Evolutionary conservation across 2,113 vertebrate genomes (phyloP).

Genomic region (Eptatretus burgeri): DNA sequence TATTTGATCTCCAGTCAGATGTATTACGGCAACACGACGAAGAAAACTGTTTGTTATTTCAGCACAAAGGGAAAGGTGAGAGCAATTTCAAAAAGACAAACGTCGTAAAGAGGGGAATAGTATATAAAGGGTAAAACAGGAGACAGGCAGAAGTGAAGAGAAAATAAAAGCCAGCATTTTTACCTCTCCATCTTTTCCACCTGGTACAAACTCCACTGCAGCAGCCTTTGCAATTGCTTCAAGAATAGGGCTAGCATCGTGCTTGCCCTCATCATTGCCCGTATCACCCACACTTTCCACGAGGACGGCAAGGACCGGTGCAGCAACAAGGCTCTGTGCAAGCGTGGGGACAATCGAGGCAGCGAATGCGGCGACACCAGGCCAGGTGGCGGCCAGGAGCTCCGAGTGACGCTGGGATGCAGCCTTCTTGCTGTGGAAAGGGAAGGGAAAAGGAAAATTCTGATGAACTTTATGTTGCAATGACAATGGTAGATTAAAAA

Average conservation of each 20-base stretch:
- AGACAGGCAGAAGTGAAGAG: too few species aligned
- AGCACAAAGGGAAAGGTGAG: too few species aligned
- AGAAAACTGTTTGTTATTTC: too few species aligned
- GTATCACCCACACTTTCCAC: slow-evolving; percentile 25
- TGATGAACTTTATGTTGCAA: neutral
- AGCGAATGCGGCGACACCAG: too few species aligned
- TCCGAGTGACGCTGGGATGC: slow-evolving; percentile 24
- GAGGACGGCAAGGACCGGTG: slow-evolving; percentile 33
- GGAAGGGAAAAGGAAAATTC: neutral
- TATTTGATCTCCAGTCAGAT: too few species aligned
- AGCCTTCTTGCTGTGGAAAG: slow-evolving; percentile 46
- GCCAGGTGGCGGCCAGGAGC: slow-evolving; percentile 45
- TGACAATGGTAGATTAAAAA: neutral
- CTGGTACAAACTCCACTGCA: slow-evolving; percentile 30
- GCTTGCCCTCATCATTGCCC: slow-evolving; percentile 28
- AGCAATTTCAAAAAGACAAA: too few species aligned
- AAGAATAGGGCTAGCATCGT: slow-evolving; percentile 38
- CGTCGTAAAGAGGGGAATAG: too few species aligned
- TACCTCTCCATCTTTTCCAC: slow-evolving; percentile 38
- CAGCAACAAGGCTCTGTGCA: neutral
- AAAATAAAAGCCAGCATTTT: neutral
- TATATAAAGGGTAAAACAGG: too few species aligned
- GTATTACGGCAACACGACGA: too few species aligned
- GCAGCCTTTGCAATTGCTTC: slow-evolving; percentile 39
- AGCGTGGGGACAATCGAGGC: too few species aligned